Conservation (phyloP, 92 coral and sea anemone genomes). For the Phenganax stokvisi region DNA sequence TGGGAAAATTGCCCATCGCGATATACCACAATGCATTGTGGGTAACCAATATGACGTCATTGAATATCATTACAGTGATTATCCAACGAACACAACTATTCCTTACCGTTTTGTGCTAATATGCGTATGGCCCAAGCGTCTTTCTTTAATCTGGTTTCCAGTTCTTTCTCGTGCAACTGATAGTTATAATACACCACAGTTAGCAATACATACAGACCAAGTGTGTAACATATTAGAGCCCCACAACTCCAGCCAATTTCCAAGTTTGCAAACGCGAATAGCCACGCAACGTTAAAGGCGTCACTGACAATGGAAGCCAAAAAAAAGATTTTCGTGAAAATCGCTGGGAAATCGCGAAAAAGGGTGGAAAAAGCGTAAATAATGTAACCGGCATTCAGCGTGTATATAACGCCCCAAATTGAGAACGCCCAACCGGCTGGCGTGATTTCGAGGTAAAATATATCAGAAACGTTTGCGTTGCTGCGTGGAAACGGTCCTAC, state of each 20-base stretch:
- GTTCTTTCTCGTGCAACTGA: conserved; percentile 47
- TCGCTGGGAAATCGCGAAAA: conserved; percentile 52
- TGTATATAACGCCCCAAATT: conserved; percentile 85
- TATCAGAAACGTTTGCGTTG: not conserved
- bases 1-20: not conserved
- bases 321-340: conserved; percentile 52
- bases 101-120: conserved; percentile 67
- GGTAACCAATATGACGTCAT: not conserved
- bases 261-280: conserved; percentile 56
- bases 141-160: conserved; percentile 34
- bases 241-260: conserved; percentile 46
- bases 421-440: conserved; percentile 96
- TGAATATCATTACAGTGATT: too few species aligned
- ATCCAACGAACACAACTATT: too few species aligned
- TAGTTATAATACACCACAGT: conserved; percentile 48
- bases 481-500: not conserved
- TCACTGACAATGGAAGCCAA: conserved; percentile 48
- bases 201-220: conserved; percentile 52
- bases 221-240: conserved; percentile 48
- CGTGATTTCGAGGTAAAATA: conserved; percentile 47
- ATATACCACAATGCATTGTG: not conserved
- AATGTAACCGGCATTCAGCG: conserved; percentile 65
- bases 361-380: conserved; percentile 63
- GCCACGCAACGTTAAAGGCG: conserved; percentile 56
- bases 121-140: conserved; percentile 59